These are phyloP conservation scores for Oryzias sinensis DNA, from an alignment of 2,797 vertebrate species.

Conservation along the genomic window DNA sequence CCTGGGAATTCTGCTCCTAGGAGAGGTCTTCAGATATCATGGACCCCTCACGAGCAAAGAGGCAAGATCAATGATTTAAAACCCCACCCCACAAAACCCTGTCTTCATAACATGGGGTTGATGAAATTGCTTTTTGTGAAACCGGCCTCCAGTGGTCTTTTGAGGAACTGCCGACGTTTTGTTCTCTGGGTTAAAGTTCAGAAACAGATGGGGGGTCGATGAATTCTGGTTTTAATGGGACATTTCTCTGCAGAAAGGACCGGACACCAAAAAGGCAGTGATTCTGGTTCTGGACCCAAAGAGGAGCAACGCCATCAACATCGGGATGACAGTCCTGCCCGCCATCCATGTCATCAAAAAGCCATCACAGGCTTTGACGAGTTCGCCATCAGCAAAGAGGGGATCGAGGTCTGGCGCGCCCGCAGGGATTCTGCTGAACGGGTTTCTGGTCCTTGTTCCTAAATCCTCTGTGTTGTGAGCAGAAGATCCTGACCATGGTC, in stretches of 20 bases:
- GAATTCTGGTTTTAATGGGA: accelerated
- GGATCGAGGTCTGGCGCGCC: constrained; percentile 89
- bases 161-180: too few relatives aligned
- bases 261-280: constrained; percentile 83
- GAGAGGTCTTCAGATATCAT: too few relatives aligned
- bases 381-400: constrained; percentile 95
- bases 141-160: too few relatives aligned
- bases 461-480: background rate
- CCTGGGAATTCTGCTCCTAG: too few relatives aligned
- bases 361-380: constrained; percentile 96
- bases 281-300: constrained; percentile 89
- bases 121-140: too few relatives aligned
- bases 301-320: constrained; percentile 95
- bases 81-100: too few relatives aligned
- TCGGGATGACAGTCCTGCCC: constrained; percentile 91
- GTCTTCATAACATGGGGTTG: too few relatives aligned
- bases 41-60: too few relatives aligned
- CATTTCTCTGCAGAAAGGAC: constrained; percentile 78
- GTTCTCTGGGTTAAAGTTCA: too few relatives aligned
- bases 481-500: constrained; percentile 98
- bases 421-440: constrained; percentile 52
- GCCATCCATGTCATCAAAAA: constrained; percentile 88
- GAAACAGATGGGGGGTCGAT: too few relatives aligned
- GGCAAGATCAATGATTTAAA: too few relatives aligned
- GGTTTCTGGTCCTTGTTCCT: too few relatives aligned